Conservation (phyloP, 2,113 vertebrate genomes). For the Brachirus orientalis region DNA sequence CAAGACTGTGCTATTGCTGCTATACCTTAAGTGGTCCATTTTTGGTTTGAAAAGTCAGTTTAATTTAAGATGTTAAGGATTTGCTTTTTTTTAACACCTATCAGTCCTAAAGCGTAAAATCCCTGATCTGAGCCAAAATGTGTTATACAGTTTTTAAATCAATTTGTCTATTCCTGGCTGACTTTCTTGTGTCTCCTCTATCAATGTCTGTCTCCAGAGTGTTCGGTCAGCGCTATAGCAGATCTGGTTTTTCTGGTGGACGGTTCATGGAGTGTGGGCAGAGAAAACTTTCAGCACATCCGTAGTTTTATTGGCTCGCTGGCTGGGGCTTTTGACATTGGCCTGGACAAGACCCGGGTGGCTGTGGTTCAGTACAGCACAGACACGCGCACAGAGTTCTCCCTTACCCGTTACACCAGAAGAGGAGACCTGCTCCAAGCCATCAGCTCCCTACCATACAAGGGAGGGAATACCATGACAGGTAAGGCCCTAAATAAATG, state of each 20-base stretch:
- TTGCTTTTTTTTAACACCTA: too few species aligned
- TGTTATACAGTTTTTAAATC: neutral
- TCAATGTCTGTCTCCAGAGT: constrained; percentile 79
- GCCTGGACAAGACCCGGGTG: constrained; percentile 92
- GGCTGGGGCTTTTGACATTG: constrained; percentile 95
- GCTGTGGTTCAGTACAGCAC: constrained; percentile 97
- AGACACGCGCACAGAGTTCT: constrained; percentile 97
- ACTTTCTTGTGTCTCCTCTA: constrained; percentile 18
- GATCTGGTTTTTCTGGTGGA: constrained; percentile 97
- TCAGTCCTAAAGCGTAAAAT: neutral
- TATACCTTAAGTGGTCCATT: constrained; percentile 32
- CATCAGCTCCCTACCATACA: constrained; percentile 95
- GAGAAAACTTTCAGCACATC: constrained; percentile 95
- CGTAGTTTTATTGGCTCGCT: constrained; percentile 91
- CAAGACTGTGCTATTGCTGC: constrained; percentile 18
- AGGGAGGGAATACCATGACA: constrained; percentile 99
- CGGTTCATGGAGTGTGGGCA: constrained; percentile 98
- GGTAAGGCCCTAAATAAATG: constrained; percentile 69
- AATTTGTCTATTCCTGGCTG: neutral
- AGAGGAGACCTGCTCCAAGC: constrained; percentile 90
- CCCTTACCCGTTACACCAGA: constrained; percentile 88
- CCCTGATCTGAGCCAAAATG: neutral
- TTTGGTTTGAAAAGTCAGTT: constrained; percentile 22
- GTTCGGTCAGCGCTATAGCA: constrained; percentile 91
- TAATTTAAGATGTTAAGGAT: constrained; percentile 9